Evolutionary conservation across 1,140 invertebrate genomes (phyloP).

Genomic region (Copidosoma floridanum): DNA sequence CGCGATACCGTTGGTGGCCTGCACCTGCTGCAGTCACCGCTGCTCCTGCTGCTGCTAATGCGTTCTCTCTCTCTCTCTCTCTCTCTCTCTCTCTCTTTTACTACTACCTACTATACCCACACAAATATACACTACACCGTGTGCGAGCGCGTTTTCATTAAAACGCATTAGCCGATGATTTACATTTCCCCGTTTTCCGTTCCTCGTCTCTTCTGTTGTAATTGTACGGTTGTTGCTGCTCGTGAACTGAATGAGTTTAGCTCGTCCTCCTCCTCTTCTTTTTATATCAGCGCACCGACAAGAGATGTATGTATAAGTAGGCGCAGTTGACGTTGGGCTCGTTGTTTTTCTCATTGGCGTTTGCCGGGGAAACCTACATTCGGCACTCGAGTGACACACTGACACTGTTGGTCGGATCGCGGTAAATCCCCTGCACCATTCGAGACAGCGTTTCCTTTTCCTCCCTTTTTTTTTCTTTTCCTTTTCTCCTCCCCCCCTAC

Average conservation of each 20-base stretch:
- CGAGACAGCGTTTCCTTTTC: too few relatives aligned
- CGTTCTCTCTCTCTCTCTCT: not conserved
- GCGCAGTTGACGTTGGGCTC: too few relatives aligned
- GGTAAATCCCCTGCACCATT: too few relatives aligned
- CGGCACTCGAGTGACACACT: conserved; percentile 6
- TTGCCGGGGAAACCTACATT: conserved; percentile 7
- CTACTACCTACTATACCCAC: not conserved
- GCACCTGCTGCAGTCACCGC: conserved; percentile 32
- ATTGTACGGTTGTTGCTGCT: too few relatives aligned
- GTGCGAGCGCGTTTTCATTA: conserved; percentile 21
- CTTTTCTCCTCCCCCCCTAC: too few relatives aligned
- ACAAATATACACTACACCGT: too few relatives aligned
- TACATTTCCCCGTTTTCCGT: conserved; percentile 10
- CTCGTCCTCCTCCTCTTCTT: too few relatives aligned
- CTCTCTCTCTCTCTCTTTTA: not conserved
- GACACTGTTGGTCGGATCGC: conserved; percentile 7
- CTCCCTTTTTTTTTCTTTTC: too few relatives aligned
- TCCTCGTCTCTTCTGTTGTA: not conserved
- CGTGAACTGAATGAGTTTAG: too few relatives aligned
- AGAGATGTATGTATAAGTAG: too few relatives aligned
- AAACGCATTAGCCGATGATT: conserved; percentile 25
- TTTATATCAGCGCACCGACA: too few relatives aligned
- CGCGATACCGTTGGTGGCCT: conserved; percentile 49
- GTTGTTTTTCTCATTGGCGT: not conserved
- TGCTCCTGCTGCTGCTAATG: conserved; percentile 18